Conservation (phyloP, 2,888 invertebrate species). For the Bellardia bayeri region DNA sequence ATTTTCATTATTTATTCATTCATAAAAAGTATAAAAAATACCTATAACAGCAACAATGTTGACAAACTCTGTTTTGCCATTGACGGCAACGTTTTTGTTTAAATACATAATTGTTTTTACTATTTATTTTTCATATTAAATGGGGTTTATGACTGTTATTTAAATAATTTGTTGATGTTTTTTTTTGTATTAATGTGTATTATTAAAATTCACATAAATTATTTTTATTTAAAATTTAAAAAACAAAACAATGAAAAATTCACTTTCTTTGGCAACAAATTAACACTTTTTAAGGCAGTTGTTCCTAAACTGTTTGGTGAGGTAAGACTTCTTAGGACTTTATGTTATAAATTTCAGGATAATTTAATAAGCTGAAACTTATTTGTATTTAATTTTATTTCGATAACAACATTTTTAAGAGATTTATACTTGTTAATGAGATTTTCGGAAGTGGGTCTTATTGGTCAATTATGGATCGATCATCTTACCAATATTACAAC, state of each 20-base stretch:
- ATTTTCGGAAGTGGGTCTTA: too few relatives aligned
- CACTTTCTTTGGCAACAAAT: constrained; percentile 11
- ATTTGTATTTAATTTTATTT: too few relatives aligned
- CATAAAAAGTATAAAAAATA: constrained; percentile 13
- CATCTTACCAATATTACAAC: constrained; percentile 36
- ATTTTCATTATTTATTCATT: constrained; percentile 43
- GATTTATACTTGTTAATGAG: too few relatives aligned
- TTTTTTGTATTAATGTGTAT: background rate
- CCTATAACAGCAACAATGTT: constrained; percentile 1
- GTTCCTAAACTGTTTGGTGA: background rate
- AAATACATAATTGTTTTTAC: constrained; percentile 1
- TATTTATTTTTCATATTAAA: constrained; percentile 20
- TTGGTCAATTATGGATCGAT: too few relatives aligned
- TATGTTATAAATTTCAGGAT: too few relatives aligned
- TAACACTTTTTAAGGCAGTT: constrained; percentile 1
- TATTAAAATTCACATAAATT: constrained; percentile 21
- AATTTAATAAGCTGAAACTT: too few relatives aligned
- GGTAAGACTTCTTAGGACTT: too few relatives aligned
- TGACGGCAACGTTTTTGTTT: background rate
- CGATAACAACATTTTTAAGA: too few relatives aligned
- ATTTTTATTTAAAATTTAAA: constrained; percentile 23
- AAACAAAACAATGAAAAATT: constrained; percentile 11
- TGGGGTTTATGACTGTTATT: constrained; percentile 34
- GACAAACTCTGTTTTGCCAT: constrained; percentile 18
- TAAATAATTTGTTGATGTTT: constrained; percentile 1